Conservation (phyloP, 2,888 invertebrate species). For the Macropis europaea region DNA sequence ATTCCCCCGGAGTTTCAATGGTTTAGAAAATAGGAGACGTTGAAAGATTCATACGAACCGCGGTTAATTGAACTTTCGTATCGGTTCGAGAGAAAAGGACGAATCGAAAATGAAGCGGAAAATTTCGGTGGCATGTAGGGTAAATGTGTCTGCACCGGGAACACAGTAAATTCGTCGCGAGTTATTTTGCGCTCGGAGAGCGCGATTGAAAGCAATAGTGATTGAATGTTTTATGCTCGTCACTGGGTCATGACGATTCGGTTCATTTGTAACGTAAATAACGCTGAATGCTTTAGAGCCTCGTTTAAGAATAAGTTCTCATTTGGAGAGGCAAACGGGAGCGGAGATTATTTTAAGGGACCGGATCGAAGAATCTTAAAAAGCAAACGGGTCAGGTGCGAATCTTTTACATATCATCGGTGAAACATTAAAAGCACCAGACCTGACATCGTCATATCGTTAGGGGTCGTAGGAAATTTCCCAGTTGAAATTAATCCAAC, state of each 20-base stretch:
- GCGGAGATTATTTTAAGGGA: conserved; percentile 2
- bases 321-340: neutral
- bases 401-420: neutral
- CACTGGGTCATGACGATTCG: conserved; percentile 22
- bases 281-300: conserved; percentile 11
- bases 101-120: neutral
- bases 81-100: neutral
- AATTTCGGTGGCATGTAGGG: neutral
- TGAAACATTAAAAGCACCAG: neutral
- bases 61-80: conserved; percentile 16
- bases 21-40: neutral
- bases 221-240: conserved; percentile 11
- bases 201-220: conserved; percentile 29
- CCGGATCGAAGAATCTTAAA: conserved; percentile 7
- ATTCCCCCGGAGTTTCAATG: neutral
- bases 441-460: no score
- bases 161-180: neutral
- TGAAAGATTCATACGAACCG: conserved; percentile 20
- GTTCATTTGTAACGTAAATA: conserved; percentile 34
- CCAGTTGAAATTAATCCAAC: neutral
- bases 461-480: neutral
- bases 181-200: conserved; percentile 10
- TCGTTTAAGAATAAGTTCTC: conserved; percentile 35
- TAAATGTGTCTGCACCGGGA: no score
- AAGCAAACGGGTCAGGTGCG: conserved; percentile 4